Conservation (phyloP, 2,888 invertebrate species). For the Hypomecis atomaria region DNA sequence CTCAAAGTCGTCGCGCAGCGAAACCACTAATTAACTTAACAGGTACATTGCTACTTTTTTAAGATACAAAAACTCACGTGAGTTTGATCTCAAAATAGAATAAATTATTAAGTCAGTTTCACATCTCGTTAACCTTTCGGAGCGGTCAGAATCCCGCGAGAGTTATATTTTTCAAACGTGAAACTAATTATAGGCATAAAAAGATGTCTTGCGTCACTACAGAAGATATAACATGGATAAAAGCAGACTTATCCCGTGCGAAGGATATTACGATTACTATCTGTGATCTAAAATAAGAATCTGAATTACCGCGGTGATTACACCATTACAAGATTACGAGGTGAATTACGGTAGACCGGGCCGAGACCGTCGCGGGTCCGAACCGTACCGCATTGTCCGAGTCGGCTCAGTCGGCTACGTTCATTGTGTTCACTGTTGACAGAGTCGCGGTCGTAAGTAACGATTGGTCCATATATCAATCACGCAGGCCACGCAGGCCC, state of each 20-base stretch:
- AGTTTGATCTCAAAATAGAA: conserved; percentile 9
- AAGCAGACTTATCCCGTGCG: conserved; percentile 1
- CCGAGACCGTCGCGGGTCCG: too few relatives aligned
- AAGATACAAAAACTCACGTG: not conserved
- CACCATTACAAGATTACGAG: conserved; percentile 15
- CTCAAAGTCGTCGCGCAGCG: too few relatives aligned
- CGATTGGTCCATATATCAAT: too few relatives aligned
- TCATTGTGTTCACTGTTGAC: too few relatives aligned
- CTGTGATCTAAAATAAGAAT: conserved; percentile 35
- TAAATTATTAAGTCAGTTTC: conserved; percentile 4
- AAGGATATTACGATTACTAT: conserved; percentile 6
- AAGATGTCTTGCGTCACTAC: conserved; percentile 6
- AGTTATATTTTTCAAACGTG: conserved; percentile 1
- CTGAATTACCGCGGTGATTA: conserved; percentile 15
- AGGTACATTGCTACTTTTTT: not conserved
- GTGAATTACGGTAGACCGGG: too few relatives aligned
- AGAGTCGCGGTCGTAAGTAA: too few relatives aligned
- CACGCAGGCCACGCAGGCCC: too few relatives aligned
- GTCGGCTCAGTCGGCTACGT: too few relatives aligned
- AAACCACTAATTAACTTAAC: not conserved
- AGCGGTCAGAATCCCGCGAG: conserved; percentile 4
- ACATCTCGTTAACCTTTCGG: not conserved
- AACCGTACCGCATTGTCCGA: too few relatives aligned
- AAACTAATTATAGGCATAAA: not conserved
- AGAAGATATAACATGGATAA: conserved; percentile 2